phyloP scores from a whole-genome alignment of 2,888 invertebrate genomes.

The Sesamia inferens region DNA sequence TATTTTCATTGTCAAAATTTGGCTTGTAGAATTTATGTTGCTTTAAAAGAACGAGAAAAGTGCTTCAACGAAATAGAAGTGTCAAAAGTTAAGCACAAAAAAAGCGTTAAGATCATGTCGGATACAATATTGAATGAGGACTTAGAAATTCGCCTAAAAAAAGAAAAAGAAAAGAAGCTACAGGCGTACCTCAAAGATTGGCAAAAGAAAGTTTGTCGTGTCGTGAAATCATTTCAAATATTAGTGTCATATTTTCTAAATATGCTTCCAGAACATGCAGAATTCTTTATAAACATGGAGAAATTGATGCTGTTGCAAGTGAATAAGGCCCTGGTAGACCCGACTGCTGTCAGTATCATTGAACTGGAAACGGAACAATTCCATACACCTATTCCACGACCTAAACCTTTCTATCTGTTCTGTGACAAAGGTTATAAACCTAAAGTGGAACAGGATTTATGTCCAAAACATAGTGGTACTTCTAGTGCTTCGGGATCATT shows the following conservation, averaged over 20 bases:
- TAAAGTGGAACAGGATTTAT: constrained; percentile 73
- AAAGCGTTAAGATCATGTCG: constrained; percentile 72
- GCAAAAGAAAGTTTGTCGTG: constrained; percentile 81
- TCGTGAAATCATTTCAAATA: constrained; percentile 83
- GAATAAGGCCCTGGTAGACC: constrained; percentile 75
- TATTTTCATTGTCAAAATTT: constrained; percentile 80
- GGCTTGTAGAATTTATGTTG: constrained; percentile 84
- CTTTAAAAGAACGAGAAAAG: constrained; percentile 83
- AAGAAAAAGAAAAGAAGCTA: constrained; percentile 74
- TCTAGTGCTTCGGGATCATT: constrained; percentile 77
- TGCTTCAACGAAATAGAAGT: constrained; percentile 74
- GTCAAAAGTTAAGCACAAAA: constrained; percentile 73
- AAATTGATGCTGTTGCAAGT: constrained; percentile 83
- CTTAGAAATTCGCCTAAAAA: constrained; percentile 74
- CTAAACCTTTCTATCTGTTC: constrained; percentile 82
- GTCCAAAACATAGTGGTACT: constrained; percentile 76
- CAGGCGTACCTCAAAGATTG: constrained; percentile 75
- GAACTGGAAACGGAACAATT: constrained; percentile 67
- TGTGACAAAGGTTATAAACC: constrained; percentile 79
- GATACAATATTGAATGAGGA: constrained; percentile 74
- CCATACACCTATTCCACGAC: constrained; percentile 72
- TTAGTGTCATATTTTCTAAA: constrained; percentile 81
- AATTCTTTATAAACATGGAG: constrained; percentile 85
- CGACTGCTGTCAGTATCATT: constrained; percentile 77
- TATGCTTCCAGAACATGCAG: constrained; percentile 81